Evolutionary conservation across 2,113 vertebrate genomes (phyloP).

Genomic region (Oncorhynchus mykiss): DNA sequence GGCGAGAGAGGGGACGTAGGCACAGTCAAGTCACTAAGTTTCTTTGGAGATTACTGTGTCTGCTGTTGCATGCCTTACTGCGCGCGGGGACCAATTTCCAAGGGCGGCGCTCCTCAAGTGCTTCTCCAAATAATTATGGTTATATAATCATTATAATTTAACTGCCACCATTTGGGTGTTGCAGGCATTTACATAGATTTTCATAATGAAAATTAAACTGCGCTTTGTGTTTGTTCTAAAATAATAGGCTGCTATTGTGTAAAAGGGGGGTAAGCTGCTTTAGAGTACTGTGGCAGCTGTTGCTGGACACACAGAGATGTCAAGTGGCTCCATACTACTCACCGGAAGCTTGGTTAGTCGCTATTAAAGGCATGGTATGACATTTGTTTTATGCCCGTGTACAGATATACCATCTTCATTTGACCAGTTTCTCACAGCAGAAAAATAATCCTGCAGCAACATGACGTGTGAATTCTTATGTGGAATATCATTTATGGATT

Average conservation of each 20-base stretch:
- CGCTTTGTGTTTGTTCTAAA: slow-evolving; percentile 12
- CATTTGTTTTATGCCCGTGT: neutral
- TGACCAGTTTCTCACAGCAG: too few relatives aligned
- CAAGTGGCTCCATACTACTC: neutral
- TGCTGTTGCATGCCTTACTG: slow-evolving; percentile 69
- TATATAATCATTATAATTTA: slow-evolving; percentile 75
- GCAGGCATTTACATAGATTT: slow-evolving; percentile 70
- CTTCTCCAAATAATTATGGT: slow-evolving; percentile 78
- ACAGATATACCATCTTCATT: too few relatives aligned
- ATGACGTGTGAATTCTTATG: too few relatives aligned
- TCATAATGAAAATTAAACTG: slow-evolving; percentile 60
- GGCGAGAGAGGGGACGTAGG: slow-evolving; percentile 18
- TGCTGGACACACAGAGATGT: neutral
- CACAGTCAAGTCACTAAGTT: slow-evolving; percentile 58
- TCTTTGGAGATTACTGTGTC: slow-evolving; percentile 74
- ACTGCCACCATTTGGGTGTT: slow-evolving; percentile 70
- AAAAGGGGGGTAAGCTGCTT: slow-evolving; percentile 35
- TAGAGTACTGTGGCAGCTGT: slow-evolving; percentile 1
- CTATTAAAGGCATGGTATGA: neutral
- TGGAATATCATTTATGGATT: too few relatives aligned
- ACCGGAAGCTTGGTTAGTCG: neutral
- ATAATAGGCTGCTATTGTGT: neutral
- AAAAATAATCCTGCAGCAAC: too few relatives aligned
- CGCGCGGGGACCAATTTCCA: slow-evolving; percentile 62
- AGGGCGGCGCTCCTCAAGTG: slow-evolving; percentile 66